These are phyloP conservation scores for Perca schrenkii DNA, from an alignment of 2,113 vertebrate species.

Conservation along the genomic window DNA sequence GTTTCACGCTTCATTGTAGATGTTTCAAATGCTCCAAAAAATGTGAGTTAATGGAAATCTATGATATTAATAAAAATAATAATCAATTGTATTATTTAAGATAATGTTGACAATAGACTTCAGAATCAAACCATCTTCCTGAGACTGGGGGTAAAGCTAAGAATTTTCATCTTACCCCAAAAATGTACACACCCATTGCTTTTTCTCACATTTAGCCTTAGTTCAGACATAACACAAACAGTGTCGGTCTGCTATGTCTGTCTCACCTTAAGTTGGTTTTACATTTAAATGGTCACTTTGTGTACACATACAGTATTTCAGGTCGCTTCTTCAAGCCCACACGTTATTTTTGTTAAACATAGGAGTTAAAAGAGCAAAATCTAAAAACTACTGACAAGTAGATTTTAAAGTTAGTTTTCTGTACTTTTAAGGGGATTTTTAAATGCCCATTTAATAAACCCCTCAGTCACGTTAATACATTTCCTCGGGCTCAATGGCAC, in stretches of 20 bases:
- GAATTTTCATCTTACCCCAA: not conserved
- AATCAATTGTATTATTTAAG: not conserved
- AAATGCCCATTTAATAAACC: not conserved
- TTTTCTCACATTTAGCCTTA: constrained; percentile 41
- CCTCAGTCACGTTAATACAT: not conserved
- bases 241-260: not conserved
- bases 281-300: constrained; percentile 32
- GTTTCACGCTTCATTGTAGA: constrained; percentile 13
- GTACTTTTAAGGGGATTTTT: too few relatives aligned
- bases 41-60: not conserved
- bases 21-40: not conserved
- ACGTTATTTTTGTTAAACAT: constrained; percentile 18
- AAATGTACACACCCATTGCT: not conserved
- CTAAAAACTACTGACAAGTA: not conserved
- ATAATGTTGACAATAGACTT: not conserved
- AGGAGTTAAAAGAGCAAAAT: constrained; percentile 7
- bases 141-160: constrained; percentile 2
- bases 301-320: constrained; percentile 25
- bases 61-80: not conserved
- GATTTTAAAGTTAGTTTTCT: not conserved
- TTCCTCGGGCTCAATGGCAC: not conserved
- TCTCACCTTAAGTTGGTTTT: constrained; percentile 26
- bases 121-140: not conserved
- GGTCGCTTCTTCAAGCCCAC: constrained; percentile 10
- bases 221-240: constrained; percentile 49